These are phyloP conservation scores for Ceratitis capitata DNA, from an alignment of 1,140 invertebrate genomes.

Conservation along the genomic window DNA sequence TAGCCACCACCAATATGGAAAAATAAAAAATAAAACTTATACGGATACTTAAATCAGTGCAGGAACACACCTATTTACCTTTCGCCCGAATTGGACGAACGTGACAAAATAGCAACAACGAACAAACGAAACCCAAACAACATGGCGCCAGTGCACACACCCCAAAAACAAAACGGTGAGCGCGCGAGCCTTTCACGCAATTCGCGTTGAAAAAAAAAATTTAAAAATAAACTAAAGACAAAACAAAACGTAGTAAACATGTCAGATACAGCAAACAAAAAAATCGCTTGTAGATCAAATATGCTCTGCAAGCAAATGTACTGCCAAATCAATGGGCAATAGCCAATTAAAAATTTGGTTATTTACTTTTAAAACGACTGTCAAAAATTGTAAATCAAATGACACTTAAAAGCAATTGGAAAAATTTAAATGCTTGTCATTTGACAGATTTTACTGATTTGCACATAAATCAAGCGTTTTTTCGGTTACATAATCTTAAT, in stretches of 20 bases:
- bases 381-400: slow-evolving; percentile 5
- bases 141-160: background rate
- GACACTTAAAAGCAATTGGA: background rate
- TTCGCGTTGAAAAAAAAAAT: background rate
- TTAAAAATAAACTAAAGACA: background rate
- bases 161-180: background rate
- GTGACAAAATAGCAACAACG: background rate
- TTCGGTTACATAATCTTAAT: background rate
- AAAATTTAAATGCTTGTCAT: slow-evolving; percentile 11
- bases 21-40: background rate
- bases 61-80: background rate
- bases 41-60: background rate
- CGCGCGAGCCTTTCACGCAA: background rate
- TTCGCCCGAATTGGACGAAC: background rate
- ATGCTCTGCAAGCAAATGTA: background rate
- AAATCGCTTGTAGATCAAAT: background rate
- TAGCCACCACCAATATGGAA: too few relatives aligned
- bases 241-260: background rate
- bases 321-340: background rate
- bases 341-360: background rate
- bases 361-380: slow-evolving; percentile 7
- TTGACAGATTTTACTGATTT: background rate
- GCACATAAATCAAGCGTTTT: slow-evolving; percentile 1
- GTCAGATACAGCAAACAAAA: background rate
- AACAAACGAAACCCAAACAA: background rate